phyloP scores from a whole-genome alignment of 1,140 invertebrate genomes.

The Bombus superbus region DNA sequence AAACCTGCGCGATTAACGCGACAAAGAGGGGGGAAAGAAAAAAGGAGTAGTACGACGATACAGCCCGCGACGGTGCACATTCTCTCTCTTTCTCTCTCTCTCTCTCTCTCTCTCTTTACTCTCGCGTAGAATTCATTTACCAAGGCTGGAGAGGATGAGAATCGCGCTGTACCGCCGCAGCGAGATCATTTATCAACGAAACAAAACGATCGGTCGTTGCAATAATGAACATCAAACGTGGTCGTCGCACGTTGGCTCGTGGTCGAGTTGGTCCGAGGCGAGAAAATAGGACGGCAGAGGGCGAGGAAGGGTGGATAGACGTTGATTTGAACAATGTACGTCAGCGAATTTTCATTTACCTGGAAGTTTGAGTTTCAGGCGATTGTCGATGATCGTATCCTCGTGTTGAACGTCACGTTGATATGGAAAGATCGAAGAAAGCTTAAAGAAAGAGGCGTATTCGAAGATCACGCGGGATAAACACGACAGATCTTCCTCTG shows the following conservation, averaged over 20 bases:
- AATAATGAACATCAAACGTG: conserved; percentile 14
- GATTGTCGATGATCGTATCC: too few species aligned
- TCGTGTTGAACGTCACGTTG: too few species aligned
- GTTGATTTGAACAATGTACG: too few species aligned
- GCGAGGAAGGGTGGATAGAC: too few species aligned
- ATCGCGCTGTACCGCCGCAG: neutral
- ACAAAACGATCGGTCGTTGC: conserved; percentile 6
- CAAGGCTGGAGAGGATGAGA: neutral
- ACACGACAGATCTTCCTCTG: too few species aligned
- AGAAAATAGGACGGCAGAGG: neutral
- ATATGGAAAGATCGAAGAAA: too few species aligned
- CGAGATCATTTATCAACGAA: conserved; percentile 35
- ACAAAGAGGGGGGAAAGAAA: neutral
- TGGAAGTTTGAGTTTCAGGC: neutral
- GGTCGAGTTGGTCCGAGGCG: neutral
- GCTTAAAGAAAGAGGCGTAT: too few species aligned
- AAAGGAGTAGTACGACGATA: neutral
- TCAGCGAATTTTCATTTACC: too few species aligned
- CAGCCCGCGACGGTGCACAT: neutral
- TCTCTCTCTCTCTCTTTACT: neutral
- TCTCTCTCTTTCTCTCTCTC: neutral
- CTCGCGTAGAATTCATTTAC: neutral
- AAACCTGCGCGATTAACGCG: conserved; percentile 5
- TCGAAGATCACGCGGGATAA: too few species aligned
- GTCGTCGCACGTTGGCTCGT: neutral